Percentiles rank a stretch among this genome's conserved stretches.
Conservation (phyloP, 2,797 vertebrate species). For the Typhlichthys eigenmanni region DNA sequence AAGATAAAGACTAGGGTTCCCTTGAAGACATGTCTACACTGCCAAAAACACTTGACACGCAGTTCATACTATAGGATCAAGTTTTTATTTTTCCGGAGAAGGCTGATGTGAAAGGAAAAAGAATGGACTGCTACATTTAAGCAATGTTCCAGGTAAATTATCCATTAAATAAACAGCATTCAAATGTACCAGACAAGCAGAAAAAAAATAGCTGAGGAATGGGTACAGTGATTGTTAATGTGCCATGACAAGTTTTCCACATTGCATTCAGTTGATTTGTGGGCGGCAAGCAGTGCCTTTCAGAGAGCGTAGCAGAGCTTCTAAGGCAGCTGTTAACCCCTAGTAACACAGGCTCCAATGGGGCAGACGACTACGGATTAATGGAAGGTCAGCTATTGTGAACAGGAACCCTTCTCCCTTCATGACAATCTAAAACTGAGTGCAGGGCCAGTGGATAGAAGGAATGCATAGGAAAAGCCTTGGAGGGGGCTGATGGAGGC, state of each 20-base stretch:
- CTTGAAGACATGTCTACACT: too few relatives aligned
- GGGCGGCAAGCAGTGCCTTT: slow-evolving; percentile 60
- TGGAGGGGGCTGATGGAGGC: slow-evolving; percentile 72
- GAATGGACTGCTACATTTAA: slow-evolving; percentile 84
- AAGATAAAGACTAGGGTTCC: too few relatives aligned
- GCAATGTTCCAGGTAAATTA: slow-evolving; percentile 80
- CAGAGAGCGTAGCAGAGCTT: slow-evolving; percentile 27
- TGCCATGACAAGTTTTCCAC: slow-evolving; percentile 67
- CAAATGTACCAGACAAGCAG: slow-evolving; percentile 93
- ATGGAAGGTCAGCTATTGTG: slow-evolving; percentile 36
- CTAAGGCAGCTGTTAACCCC: slow-evolving; percentile 52
- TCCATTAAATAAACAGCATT: slow-evolving; percentile 91
- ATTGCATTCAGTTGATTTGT: slow-evolving; percentile 48
- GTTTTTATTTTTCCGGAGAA: slow-evolving; percentile 88
- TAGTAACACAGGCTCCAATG: slow-evolving; percentile 19
- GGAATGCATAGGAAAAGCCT: slow-evolving; percentile 88
- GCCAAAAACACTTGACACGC: background rate
- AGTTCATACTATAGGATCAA: slow-evolving; percentile 53
- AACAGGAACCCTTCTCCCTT: slow-evolving; percentile 54
- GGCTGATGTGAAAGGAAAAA: slow-evolving; percentile 78
- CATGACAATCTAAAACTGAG: slow-evolving; percentile 73
- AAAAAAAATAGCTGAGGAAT: slow-evolving; percentile 81
- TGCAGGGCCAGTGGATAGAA: slow-evolving; percentile 85
- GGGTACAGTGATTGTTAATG: slow-evolving; percentile 92
- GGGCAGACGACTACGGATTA: slow-evolving; percentile 43